Evolutionary conservation across 2,113 vertebrate species (phyloP).

Genomic region (Sceloporus tristichus): DNA sequence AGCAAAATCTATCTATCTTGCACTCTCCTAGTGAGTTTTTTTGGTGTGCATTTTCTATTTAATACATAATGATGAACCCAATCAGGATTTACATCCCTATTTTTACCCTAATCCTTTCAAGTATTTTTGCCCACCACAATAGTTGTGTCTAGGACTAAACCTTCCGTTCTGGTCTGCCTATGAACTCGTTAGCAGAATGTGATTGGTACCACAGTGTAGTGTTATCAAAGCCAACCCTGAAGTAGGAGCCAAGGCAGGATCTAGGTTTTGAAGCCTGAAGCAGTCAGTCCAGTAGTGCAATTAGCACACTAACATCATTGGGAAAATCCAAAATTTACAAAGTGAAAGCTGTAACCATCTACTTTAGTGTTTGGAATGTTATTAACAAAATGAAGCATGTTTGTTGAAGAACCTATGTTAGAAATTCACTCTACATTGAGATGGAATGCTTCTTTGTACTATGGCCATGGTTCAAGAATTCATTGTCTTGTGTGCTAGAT

Average conservation of each 20-base stretch:
- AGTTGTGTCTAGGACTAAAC: not conserved
- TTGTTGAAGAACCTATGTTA: not conserved
- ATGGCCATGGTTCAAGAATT: constrained; percentile 69
- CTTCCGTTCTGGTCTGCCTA: not conserved
- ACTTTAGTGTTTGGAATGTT: not conserved
- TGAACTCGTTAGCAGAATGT: not conserved
- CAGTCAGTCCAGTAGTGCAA: no score
- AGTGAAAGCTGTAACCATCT: not conserved
- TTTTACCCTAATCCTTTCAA: not conserved
- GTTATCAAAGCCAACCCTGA: not conserved
- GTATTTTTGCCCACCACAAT: no score
- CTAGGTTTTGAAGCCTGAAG: not conserved
- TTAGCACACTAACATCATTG: not conserved
- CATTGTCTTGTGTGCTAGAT: constrained; percentile 70
- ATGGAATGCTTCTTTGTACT: constrained; percentile 33
- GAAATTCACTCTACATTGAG: constrained; percentile 23
- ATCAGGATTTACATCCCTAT: no score
- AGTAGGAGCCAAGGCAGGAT: not conserved
- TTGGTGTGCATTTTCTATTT: no score
- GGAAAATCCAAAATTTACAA: fast-evolving
- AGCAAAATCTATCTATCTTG: no score
- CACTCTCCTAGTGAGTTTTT: no score
- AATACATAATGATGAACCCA: no score
- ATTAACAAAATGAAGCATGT: constrained; percentile 14
- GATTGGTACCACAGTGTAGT: not conserved